phyloP scores from a whole-genome alignment of 1,140 invertebrate species.

The Batillaria attramentaria region DNA sequence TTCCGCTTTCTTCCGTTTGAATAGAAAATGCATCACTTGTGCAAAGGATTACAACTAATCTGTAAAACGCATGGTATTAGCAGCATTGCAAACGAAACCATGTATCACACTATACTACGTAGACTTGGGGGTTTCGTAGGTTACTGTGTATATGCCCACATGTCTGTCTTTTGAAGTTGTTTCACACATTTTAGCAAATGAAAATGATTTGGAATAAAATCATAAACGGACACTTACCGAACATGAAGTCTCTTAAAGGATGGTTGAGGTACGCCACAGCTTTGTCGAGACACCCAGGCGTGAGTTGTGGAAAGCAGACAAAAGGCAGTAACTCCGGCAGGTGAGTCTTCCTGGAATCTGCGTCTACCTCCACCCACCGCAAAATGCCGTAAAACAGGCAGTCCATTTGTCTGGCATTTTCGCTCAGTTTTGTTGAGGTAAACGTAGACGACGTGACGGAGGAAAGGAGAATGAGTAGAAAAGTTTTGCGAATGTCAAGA shows the following conservation, averaged over 20 bases:
- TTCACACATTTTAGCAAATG: neutral
- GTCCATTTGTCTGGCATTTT: neutral
- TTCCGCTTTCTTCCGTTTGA: neutral
- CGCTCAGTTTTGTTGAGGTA: neutral
- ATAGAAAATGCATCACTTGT: no score
- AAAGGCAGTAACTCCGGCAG: neutral
- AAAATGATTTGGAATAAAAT: neutral
- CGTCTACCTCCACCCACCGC: neutral
- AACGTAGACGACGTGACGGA: no score
- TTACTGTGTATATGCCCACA: neutral
- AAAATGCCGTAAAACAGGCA: neutral
- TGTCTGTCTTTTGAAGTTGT: neutral
- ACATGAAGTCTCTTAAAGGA: slow-evolving; percentile 1
- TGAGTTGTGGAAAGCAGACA: neutral
- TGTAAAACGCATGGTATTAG: neutral
- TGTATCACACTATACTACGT: neutral
- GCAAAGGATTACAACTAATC: no score
- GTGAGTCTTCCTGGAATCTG: neutral
- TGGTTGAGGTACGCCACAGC: neutral
- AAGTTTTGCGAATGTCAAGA: neutral
- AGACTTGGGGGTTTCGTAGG: neutral
- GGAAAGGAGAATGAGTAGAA: neutral
- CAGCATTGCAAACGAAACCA: neutral
- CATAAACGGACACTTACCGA: neutral
- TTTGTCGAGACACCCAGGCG: neutral